Base-by-base conservation (phyloP, 2,888 invertebrate genomes). In the Hylaea fasciaria region DNA sequence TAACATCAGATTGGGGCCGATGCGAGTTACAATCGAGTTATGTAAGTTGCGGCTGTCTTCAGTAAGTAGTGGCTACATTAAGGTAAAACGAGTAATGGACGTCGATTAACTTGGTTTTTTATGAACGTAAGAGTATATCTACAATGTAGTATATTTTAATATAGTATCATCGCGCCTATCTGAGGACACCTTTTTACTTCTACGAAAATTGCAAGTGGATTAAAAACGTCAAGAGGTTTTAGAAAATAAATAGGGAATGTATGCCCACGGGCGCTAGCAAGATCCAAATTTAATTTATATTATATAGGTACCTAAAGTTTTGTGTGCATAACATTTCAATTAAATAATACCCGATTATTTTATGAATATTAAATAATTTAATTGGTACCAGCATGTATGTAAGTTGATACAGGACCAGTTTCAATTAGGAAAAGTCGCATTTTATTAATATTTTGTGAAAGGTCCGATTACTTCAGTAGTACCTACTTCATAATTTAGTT, bases 191-290 rank as follows among this genome's bases (percentile, higher is more conserved):
- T 49, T 44, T 56, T 49, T 22, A 22, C 35, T 41, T 37, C 43
- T n/a, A 49, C 17, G 28, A 37, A 14, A 39, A 13, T 37, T 22
- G 9, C 17, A 9, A 17, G 32, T 7, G 32, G 32, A 22, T 22
- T 22, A 22, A 22, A 32, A 9, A 32, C 32, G 9, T 32, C 32
- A 43, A 48, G 22, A 43, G 54, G 7, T 46, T 46, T 39, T 47
- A 29, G 35, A 55, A 56, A 32, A 43, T 56, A 49, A 56, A 32
- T 56, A 44, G 43, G 48, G 37, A 17, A 35, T n/a, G 16, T 4
- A 37, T 32, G 37, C 37, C 12, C 5, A 37, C 35, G n/a, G n/a
- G n/a, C n/a, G n/a, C n/a, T n/a, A n/a, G n/a, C n/a, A n/a, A n/a
- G n/a, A n/a, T n/a, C n/a, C n/a, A n/a, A 8, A 8, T 11, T 35